Conservation (phyloP, 1,140 invertebrate species). For the Formica exsecta region DNA sequence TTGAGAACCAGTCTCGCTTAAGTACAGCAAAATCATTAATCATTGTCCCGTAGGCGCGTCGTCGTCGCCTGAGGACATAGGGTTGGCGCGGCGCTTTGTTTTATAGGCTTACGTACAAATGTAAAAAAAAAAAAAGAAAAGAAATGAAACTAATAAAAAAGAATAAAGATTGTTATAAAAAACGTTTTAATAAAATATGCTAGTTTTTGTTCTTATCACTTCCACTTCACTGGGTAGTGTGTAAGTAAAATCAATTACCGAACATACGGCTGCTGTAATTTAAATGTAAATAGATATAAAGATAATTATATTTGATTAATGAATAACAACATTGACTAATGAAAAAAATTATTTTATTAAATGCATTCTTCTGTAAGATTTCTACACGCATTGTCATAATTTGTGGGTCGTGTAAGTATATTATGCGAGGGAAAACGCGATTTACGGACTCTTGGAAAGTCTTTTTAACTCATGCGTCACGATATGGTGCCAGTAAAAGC, state of each 20-base stretch:
- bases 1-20: conserved; percentile 78
- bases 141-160: conserved; percentile 71
- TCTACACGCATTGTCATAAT: background rate
- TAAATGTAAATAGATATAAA: conserved; percentile 19
- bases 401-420: background rate
- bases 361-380: background rate
- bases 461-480: conserved; percentile 12
- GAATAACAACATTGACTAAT: conserved; percentile 2
- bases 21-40: conserved; percentile 60
- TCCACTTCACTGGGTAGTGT: background rate
- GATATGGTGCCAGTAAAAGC: conserved; percentile 9
- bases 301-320: conserved; percentile 17
- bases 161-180: conserved; percentile 83
- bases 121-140: conserved; percentile 77
- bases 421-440: background rate
- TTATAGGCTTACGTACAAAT: conserved; percentile 66
- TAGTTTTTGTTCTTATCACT: conserved; percentile 18
- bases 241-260: background rate
- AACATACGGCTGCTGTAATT: background rate
- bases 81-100: conserved; percentile 52
- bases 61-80: conserved; percentile 58
- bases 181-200: conserved; percentile 73
- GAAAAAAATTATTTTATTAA: background rate
- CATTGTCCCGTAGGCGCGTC: conserved; percentile 25
- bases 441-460: conserved; percentile 16